These are phyloP conservation scores for Anhinga rufa DNA, from an alignment of 2,113 vertebrate species.

Conservation along the genomic window DNA sequence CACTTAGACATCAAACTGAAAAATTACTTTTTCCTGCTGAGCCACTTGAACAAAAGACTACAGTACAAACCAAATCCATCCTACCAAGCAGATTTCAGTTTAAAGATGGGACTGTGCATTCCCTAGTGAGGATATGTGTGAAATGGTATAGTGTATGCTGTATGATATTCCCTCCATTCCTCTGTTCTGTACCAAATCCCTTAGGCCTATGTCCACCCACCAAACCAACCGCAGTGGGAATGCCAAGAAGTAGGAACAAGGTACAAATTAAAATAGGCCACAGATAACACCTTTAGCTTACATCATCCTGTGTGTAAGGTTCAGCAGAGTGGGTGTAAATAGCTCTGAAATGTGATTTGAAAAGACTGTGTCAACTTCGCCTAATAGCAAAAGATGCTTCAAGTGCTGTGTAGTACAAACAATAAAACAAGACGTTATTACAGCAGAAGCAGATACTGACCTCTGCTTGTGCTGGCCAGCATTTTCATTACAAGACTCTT, in stretches of 20 bases:
- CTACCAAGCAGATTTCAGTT: background rate
- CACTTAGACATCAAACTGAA: background rate
- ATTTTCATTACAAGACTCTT: background rate
- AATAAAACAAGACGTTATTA: background rate
- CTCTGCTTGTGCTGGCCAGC: background rate
- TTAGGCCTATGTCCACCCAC: background rate
- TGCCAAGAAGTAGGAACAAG: background rate
- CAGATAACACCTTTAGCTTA: background rate
- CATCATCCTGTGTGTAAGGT: background rate
- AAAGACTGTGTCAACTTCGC: background rate
- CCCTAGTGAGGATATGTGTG: background rate
- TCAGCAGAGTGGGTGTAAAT: background rate
- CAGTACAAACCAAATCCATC: fast-evolving
- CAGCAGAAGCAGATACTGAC: background rate
- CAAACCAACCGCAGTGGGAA: background rate
- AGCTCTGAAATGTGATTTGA: background rate
- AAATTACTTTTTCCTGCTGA: background rate
- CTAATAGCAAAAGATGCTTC: background rate
- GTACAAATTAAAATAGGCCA: background rate
- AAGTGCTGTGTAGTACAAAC: background rate
- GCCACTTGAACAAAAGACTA: background rate
- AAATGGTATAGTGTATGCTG: background rate
- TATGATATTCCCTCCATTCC: background rate
- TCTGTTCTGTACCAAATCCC: background rate
- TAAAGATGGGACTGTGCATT: background rate